These are phyloP conservation scores for Nomada flava DNA, from an alignment of 2,888 invertebrate species.

Conservation along the genomic window DNA sequence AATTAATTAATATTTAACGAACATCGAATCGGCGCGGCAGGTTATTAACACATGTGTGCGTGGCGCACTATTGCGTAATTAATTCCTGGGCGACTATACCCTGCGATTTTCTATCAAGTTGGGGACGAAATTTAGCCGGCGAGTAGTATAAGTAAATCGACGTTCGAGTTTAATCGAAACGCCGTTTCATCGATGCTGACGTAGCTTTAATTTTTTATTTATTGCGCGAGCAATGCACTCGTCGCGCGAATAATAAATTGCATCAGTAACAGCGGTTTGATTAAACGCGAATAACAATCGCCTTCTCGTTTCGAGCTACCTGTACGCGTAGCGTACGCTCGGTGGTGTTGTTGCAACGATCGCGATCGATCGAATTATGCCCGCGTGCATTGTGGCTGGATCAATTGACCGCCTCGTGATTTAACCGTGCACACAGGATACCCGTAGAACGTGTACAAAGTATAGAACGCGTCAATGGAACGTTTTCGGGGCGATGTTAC, in stretches of 20 bases:
- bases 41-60: conserved; percentile 5
- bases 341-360: conserved; percentile 3
- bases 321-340: too few species aligned
- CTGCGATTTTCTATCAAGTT: background rate
- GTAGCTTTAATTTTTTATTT: too few species aligned
- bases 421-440: background rate
- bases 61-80: conserved; percentile 5
- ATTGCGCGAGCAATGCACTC: too few species aligned
- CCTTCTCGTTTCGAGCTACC: too few species aligned
- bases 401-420: conserved; percentile 22
- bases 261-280: too few species aligned
- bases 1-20: conserved; percentile 45
- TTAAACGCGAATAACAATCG: too few species aligned
- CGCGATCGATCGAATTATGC: conserved; percentile 24
- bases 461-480: background rate
- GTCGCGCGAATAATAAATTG: too few species aligned
- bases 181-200: too few species aligned
- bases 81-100: conserved; percentile 3
- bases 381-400: background rate
- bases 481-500: background rate
- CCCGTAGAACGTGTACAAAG: conserved; percentile 13
- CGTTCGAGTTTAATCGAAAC: too few species aligned
- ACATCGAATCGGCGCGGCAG: background rate
- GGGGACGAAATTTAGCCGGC: too few species aligned
- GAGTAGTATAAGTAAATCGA: too few species aligned